Percentiles rank a stretch among this genome's conserved stretches.
These are phyloP conservation scores for Sarotherodon lohbergeri DNA, from an alignment of 2,113 vertebrate species.

Conservation along the genomic window DNA sequence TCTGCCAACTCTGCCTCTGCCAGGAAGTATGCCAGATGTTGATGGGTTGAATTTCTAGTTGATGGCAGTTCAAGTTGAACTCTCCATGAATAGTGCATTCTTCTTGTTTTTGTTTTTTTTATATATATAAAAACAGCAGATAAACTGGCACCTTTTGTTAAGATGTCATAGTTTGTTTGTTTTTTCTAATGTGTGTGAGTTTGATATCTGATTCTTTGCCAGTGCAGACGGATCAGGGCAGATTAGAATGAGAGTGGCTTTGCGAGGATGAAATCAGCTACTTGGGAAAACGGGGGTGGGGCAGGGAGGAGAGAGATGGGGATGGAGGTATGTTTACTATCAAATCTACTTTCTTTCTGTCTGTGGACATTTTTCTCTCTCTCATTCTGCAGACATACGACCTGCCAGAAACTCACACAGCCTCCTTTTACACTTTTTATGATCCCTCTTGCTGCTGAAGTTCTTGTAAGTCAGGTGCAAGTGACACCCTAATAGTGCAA, in stretches of 20 bases:
- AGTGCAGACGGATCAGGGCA: slow-evolving; percentile 56
- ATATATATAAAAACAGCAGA: background rate
- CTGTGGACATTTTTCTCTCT: background rate
- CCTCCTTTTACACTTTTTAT: background rate
- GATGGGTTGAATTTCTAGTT: background rate
- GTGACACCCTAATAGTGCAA: background rate
- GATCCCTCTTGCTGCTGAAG: background rate
- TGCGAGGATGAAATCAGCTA: slow-evolving; percentile 67
- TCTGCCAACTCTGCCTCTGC: slow-evolving; percentile 17
- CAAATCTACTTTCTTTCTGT: background rate
- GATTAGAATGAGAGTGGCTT: slow-evolving; percentile 67
- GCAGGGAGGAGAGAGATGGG: background rate
- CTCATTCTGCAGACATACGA: background rate
- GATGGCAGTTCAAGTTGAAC: background rate
- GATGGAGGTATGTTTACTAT: slow-evolving; percentile 14
- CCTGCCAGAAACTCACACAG: background rate
- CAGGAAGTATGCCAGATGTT: background rate
- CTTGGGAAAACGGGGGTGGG: slow-evolving; percentile 31
- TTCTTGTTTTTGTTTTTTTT: background rate
- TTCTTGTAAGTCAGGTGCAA: background rate
- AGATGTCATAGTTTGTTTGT: background rate
- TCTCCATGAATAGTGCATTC: background rate
- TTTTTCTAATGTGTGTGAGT: slow-evolving; percentile 7
- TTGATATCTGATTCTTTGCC: slow-evolving; percentile 60
- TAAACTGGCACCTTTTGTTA: background rate